Percentiles rank a stretch among this genome's conserved stretches.
Conservation (phyloP, 2,113 vertebrate genomes). For the Bagarius yarrelli region DNA sequence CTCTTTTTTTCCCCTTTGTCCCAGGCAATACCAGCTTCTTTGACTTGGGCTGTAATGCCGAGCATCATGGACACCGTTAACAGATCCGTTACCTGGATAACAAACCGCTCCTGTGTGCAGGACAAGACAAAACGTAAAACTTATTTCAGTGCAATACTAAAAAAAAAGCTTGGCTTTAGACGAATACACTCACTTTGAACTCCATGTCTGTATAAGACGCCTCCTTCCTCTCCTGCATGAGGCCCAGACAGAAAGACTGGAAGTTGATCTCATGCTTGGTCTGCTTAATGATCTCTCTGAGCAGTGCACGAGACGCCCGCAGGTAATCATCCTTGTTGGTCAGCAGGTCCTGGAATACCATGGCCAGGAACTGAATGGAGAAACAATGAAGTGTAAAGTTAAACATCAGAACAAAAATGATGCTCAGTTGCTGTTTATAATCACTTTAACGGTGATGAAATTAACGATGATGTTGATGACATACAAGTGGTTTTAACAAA, state of each 20-base stretch:
- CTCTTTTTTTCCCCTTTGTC: slow-evolving; percentile 99
- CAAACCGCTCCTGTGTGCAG: slow-evolving; percentile 85
- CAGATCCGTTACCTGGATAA: slow-evolving; percentile 93
- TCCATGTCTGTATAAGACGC: slow-evolving; percentile 89
- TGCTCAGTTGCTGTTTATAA: background rate
- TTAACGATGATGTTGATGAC: too few species aligned
- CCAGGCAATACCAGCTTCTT: slow-evolving; percentile 94
- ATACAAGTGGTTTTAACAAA: too few species aligned
- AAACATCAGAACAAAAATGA: background rate
- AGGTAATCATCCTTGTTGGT: slow-evolving; percentile 96
- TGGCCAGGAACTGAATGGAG: slow-evolving; percentile 83
- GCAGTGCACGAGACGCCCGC: slow-evolving; percentile 86
- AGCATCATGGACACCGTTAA: slow-evolving; percentile 98
- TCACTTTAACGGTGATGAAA: too few species aligned
- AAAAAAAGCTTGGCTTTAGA: background rate
- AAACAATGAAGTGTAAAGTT: background rate
- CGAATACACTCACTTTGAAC: slow-evolving; percentile 79
- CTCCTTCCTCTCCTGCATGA: slow-evolving; percentile 97
- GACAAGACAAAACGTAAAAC: background rate
- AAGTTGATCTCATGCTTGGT: slow-evolving; percentile 98
- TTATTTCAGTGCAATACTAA: background rate
- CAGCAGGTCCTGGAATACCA: slow-evolving; percentile 97
- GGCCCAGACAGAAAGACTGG: slow-evolving; percentile 93
- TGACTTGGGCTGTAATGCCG: slow-evolving; percentile 96
- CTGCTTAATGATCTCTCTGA: slow-evolving; percentile 97